These are phyloP conservation scores for Melanchra persicariae DNA, from an alignment of 2,888 invertebrate genomes.

Conservation along the genomic window DNA sequence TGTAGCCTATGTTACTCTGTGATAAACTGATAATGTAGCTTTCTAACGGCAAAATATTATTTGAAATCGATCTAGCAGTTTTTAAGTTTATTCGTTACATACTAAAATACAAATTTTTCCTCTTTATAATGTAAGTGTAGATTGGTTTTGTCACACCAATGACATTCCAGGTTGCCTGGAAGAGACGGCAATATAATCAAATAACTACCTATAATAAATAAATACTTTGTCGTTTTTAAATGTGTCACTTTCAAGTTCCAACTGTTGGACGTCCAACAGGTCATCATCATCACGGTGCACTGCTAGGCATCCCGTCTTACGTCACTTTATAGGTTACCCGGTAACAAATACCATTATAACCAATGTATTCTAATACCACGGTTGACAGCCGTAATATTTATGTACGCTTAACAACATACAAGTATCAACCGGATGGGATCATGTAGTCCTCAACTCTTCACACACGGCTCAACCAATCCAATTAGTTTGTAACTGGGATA, in stretches of 20 bases:
- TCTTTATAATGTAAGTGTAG: too few relatives aligned
- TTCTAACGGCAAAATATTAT: too few relatives aligned
- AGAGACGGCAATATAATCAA: too few relatives aligned
- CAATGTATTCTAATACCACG: conserved; percentile 6
- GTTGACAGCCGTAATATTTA: conserved; percentile 16
- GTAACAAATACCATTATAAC: background rate
- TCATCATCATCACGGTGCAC: background rate
- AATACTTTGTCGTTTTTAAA: too few relatives aligned
- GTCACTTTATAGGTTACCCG: background rate
- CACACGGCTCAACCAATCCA: conserved; percentile 31
- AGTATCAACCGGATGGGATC: conserved; percentile 27
- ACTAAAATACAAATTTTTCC: too few relatives aligned
- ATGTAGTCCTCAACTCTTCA: conserved; percentile 12
- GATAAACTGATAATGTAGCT: too few relatives aligned
- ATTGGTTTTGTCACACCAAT: too few relatives aligned
- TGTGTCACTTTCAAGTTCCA: background rate
- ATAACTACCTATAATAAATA: too few relatives aligned
- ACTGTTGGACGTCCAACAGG: background rate
- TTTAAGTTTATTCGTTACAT: too few relatives aligned
- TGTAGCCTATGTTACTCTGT: too few relatives aligned
- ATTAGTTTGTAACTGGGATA: conserved; percentile 39
- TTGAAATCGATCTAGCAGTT: too few relatives aligned
- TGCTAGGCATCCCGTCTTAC: background rate
- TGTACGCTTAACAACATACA: conserved; percentile 15
- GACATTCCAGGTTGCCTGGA: too few relatives aligned